phyloP scores from a whole-genome alignment of 1,140 invertebrate species.

The Drosophila teissieri region DNA sequence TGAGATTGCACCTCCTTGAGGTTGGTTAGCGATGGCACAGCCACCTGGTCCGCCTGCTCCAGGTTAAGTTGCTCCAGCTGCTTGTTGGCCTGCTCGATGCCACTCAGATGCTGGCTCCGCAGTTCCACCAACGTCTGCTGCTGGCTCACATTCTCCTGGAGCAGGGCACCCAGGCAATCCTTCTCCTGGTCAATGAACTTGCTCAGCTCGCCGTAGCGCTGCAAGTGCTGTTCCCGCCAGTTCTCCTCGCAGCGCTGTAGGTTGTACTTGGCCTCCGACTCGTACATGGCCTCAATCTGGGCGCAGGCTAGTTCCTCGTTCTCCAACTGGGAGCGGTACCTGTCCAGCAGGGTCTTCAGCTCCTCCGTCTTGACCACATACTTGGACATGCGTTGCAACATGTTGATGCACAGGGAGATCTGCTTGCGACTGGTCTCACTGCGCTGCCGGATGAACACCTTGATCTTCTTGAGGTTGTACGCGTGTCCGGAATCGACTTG shows the following conservation, averaged over 20 bases:
- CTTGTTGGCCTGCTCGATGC: constrained; percentile 84
- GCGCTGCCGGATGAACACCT: constrained; percentile 71
- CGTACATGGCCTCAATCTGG: constrained; percentile 82
- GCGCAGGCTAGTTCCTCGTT: constrained; percentile 43
- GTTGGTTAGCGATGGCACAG: background rate
- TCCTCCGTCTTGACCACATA: constrained; percentile 54
- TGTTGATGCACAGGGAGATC: constrained; percentile 61
- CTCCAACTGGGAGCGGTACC: constrained; percentile 63
- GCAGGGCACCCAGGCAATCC: constrained; percentile 47
- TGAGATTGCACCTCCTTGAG: constrained; percentile 3
- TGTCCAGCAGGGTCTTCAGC: constrained; percentile 42
- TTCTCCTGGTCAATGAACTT: constrained; percentile 60
- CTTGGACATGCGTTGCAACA: constrained; percentile 66
- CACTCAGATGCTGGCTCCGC: constrained; percentile 79
- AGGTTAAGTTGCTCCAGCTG: constrained; percentile 82
- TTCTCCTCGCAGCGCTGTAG: constrained; percentile 68
- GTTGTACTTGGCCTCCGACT: constrained; percentile 79
- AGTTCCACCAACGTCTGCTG: constrained; percentile 83
- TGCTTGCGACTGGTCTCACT: constrained; percentile 75
- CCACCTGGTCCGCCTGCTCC: constrained; percentile 36
- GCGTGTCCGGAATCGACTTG: constrained; percentile 40
- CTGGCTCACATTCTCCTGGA: constrained; percentile 75
- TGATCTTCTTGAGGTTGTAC: constrained; percentile 77
- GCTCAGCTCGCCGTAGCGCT: constrained; percentile 58
- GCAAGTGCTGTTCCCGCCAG: constrained; percentile 70